Percentiles rank a stretch among this genome's conserved stretches.
Evolutionary conservation across 1,140 invertebrate species (phyloP).

Genomic region (Drosophila kurseongensis): DNA sequence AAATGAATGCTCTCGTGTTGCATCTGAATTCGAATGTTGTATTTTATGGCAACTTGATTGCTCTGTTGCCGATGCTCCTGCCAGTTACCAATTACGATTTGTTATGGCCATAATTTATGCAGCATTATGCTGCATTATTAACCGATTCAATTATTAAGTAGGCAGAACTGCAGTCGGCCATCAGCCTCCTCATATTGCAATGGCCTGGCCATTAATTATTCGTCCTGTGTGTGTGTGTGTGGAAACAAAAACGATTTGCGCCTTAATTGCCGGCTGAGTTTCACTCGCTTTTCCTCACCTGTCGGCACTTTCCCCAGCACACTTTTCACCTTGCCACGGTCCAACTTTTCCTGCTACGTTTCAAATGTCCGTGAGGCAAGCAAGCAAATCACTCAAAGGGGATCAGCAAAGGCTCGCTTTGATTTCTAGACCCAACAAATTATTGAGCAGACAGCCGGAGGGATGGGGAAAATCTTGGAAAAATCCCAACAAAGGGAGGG

Average conservation of each 20-base stretch:
- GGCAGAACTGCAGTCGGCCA: slow-evolving; percentile 13
- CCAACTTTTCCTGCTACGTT: slow-evolving; percentile 27
- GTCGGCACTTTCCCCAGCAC: slow-evolving; percentile 2
- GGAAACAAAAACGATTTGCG: slow-evolving; percentile 46
- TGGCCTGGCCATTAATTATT: slow-evolving; percentile 45
- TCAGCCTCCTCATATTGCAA: background rate
- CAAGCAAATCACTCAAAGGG: slow-evolving; percentile 67
- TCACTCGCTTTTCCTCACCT: slow-evolving; percentile 37
- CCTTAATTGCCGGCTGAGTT: slow-evolving; percentile 46
- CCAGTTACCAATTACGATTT: slow-evolving; percentile 32
- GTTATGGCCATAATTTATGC: slow-evolving; percentile 49
- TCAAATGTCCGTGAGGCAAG: slow-evolving; percentile 50
- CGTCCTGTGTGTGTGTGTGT: slow-evolving; percentile 23
- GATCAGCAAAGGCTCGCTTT: slow-evolving; percentile 52
- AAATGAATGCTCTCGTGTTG: background rate
- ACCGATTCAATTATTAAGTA: slow-evolving; percentile 57
- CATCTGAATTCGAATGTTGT: slow-evolving; percentile 15
- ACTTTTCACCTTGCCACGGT: background rate
- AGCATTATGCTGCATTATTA: slow-evolving; percentile 57
- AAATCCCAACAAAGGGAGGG: background rate
- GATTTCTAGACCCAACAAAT: slow-evolving; percentile 56
- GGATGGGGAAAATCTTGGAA: background rate
- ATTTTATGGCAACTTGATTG: slow-evolving; percentile 14
- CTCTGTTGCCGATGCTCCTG: background rate
- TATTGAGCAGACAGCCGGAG: slow-evolving; percentile 40